Percentiles rank a stretch among this genome's conserved stretches.
phyloP scores from a whole-genome alignment of 2,888 invertebrate genomes.

The Stenichneumon culpator region DNA sequence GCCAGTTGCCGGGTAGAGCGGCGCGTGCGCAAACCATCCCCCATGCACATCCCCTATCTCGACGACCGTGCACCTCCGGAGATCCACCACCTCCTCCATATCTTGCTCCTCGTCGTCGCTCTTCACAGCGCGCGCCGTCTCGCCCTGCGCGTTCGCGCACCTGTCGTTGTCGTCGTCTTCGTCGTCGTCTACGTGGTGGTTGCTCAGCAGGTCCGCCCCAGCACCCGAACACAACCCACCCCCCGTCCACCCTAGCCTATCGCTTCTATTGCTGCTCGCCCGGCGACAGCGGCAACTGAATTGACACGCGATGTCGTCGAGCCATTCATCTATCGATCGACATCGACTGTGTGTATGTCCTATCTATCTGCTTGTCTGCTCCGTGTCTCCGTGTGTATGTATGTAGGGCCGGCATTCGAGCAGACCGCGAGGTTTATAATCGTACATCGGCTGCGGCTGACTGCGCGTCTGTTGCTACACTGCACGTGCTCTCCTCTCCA shows the following conservation, averaged over 20 bases:
- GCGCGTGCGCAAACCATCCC: conserved; percentile 56
- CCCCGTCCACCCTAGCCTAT: conserved; percentile 33
- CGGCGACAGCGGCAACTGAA: conserved; percentile 69
- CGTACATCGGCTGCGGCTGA: conserved; percentile 59
- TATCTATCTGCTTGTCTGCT: conserved; percentile 7
- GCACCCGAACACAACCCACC: conserved; percentile 26
- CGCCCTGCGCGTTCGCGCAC: conserved; percentile 57
- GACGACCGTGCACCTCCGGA: conserved; percentile 4
- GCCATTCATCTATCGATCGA: conserved; percentile 72
- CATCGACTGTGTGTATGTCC: conserved; percentile 58
- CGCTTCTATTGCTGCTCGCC: conserved; percentile 66
- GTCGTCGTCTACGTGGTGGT: not conserved
- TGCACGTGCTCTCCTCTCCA: conserved; percentile 31
- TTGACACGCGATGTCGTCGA: conserved; percentile 70
- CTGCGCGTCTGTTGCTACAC: conserved; percentile 54
- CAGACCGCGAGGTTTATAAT: conserved; percentile 62
- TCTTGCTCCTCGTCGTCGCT: conserved; percentile 17
- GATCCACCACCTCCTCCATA: conserved; percentile 25
- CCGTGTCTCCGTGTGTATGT: conserved; percentile 11
- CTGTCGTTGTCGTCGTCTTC: conserved; percentile 46
- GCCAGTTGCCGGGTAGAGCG: conserved; percentile 69
- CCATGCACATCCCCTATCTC: conserved; percentile 36
- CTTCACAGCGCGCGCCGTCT: conserved; percentile 12
- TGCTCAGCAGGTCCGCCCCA: conserved; percentile 58
- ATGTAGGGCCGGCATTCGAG: conserved; percentile 13